Percentiles rank a stretch among this genome's conserved stretches.
Evolutionary conservation across 2,113 vertebrate species (phyloP).

Genomic region (Actenoides lindsayi): DNA sequence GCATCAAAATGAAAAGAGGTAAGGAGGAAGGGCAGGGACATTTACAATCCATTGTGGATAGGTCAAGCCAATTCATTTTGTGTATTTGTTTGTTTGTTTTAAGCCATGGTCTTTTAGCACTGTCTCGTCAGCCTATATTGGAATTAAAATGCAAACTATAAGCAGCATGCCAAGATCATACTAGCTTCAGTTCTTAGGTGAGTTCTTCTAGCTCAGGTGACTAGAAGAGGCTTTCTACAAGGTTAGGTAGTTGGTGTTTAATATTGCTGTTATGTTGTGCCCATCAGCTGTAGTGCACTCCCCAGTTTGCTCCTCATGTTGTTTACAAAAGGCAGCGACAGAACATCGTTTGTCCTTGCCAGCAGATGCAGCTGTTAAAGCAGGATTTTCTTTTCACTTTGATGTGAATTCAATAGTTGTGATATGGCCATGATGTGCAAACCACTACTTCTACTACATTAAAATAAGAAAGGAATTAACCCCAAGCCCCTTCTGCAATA

Average conservation of each 20-base stretch:
- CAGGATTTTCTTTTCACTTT: background rate
- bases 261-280: background rate
- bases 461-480: background rate
- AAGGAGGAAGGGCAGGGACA: background rate
- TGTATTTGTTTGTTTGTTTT: background rate
- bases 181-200: background rate
- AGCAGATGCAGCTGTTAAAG: slow-evolving; percentile 65
- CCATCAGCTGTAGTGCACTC: background rate
- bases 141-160: background rate
- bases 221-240: background rate
- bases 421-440: slow-evolving; percentile 25
- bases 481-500: background rate
- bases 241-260: background rate
- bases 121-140: background rate
- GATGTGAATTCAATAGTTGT: background rate
- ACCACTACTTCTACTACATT: background rate
- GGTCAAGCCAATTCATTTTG: background rate
- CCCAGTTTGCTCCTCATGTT: background rate
- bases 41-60: background rate
- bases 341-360: slow-evolving; percentile 58
- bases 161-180: background rate
- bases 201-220: background rate
- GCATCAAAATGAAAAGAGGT: background rate
- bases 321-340: slow-evolving; percentile 53
- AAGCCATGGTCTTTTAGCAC: background rate